A percentile compares a stretch with the other conserved stretches of the same genome.
phyloP scores from a whole-genome alignment of 2,113 vertebrate genomes.

The Paralichthys olivaceus region DNA sequence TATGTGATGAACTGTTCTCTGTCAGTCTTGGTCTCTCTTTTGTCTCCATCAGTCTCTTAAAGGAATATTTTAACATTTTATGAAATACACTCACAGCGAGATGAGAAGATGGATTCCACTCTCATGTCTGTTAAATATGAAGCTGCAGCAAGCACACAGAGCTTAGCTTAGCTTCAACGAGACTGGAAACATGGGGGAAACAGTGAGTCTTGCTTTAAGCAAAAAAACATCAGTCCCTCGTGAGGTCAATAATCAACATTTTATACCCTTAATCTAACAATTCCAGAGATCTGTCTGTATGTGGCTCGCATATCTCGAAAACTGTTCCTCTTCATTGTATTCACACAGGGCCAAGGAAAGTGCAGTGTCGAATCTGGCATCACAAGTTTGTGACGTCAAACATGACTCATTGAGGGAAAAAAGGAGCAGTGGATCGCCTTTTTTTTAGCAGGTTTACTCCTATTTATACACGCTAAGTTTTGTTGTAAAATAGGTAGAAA shows the following conservation, averaged over 20 bases:
- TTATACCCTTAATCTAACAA: background rate
- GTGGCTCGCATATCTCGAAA: no score
- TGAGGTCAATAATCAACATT: background rate
- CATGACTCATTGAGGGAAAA: no score
- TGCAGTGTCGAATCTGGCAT: no score
- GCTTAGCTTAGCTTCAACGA: background rate
- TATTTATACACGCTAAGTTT: no score
- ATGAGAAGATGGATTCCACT: background rate
- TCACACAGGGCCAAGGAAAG: no score
- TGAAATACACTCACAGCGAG: background rate
- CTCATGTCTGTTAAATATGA: background rate
- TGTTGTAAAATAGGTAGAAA: background rate
- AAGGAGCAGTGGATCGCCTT: no score
- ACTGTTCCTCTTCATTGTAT: no score
- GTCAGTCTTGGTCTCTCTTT: background rate
- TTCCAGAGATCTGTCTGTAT: no score
- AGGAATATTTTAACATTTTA: background rate
- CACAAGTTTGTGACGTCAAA: background rate
- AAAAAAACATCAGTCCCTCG: background rate
- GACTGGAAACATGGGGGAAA: background rate
- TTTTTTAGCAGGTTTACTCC: no score
- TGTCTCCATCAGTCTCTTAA: background rate
- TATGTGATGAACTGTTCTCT: conserved; percentile 52
- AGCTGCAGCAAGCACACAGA: background rate
- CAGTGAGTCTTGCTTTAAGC: background rate